Percentiles rank a stretch among this genome's conserved stretches.
phyloP scores from a whole-genome alignment of 2,888 invertebrate species.

The Aphidius colemani region DNA sequence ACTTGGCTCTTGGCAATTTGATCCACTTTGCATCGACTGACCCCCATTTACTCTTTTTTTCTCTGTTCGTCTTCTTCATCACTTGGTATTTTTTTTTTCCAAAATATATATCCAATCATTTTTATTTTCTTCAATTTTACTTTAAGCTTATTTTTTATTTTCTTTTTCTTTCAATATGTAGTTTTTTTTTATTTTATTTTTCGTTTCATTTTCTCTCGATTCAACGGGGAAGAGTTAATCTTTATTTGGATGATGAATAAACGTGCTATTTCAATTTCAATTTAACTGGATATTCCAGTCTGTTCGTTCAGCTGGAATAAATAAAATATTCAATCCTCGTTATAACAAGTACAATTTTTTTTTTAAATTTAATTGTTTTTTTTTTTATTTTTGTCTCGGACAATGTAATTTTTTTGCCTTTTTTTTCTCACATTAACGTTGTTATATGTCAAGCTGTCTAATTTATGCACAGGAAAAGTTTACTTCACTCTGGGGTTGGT shows the following conservation, averaged over 20 bases:
- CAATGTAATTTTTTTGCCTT: neutral
- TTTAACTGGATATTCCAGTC: slow-evolving; percentile 1
- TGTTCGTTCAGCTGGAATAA: neutral
- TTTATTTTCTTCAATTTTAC: too few species aligned
- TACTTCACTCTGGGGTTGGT: neutral
- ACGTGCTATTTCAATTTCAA: slow-evolving; percentile 1
- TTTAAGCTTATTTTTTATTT: too few species aligned
- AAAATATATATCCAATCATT: neutral
- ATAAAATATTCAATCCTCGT: slow-evolving; percentile 19
- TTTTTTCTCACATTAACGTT: neutral
- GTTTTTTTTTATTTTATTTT: neutral
- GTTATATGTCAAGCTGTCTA: neutral
- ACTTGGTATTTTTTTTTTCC: neutral
- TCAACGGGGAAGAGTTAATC: neutral
- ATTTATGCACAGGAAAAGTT: slow-evolving; percentile 3
- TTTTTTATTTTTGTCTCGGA: neutral
- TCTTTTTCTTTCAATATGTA: too few species aligned
- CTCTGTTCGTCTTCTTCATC: neutral
- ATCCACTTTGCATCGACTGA: slow-evolving; percentile 1
- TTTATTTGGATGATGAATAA: slow-evolving; percentile 12
- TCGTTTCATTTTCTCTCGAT: neutral
- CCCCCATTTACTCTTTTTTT: too few species aligned
- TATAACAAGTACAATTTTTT: slow-evolving; percentile 11
- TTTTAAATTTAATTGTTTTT: slow-evolving; percentile 7
- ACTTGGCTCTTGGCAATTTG: slow-evolving; percentile 1